Percentiles rank a stretch among this genome's conserved stretches.
Conservation (phyloP, 1,140 invertebrate species). For the Arctopsyche grandis region DNA sequence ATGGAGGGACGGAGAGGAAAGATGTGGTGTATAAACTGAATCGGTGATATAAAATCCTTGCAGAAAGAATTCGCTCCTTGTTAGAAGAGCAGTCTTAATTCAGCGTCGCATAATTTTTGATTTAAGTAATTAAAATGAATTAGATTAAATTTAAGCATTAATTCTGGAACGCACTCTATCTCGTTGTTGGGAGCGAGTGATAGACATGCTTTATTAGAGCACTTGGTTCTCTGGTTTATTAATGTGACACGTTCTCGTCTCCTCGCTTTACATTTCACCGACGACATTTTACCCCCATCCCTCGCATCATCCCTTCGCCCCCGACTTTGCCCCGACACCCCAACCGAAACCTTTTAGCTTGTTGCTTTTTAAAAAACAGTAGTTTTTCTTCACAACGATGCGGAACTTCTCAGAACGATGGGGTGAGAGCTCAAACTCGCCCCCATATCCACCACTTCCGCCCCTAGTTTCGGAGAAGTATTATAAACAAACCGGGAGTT, state of each 20-base stretch:
- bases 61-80: too few species aligned
- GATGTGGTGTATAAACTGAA: too few species aligned
- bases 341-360: constrained; percentile 1
- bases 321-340: not conserved
- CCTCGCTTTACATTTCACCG: not conserved
- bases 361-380: constrained; percentile 17
- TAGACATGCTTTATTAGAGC: not conserved
- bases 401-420: too few species aligned
- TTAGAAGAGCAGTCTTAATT: too few species aligned
- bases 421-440: too few species aligned
- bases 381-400: constrained; percentile 3
- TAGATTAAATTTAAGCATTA: too few species aligned
- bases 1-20: too few species aligned
- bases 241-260: not conserved
- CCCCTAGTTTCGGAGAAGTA: not conserved
- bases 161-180: too few species aligned
- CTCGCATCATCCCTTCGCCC: not conserved
- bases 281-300: not conserved
- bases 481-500: constrained; percentile 44
- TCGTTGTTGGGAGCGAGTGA: not conserved
- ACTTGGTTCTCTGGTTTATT: not conserved
- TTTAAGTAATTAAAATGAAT: too few species aligned
- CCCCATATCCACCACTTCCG: too few species aligned
- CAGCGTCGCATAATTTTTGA: too few species aligned
- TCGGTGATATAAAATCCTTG: too few species aligned